Evolutionary conservation across 2,888 invertebrate genomes (phyloP), one percentile per base, ranked within the genome.

Genomic region (Hedya salicella): DNA sequence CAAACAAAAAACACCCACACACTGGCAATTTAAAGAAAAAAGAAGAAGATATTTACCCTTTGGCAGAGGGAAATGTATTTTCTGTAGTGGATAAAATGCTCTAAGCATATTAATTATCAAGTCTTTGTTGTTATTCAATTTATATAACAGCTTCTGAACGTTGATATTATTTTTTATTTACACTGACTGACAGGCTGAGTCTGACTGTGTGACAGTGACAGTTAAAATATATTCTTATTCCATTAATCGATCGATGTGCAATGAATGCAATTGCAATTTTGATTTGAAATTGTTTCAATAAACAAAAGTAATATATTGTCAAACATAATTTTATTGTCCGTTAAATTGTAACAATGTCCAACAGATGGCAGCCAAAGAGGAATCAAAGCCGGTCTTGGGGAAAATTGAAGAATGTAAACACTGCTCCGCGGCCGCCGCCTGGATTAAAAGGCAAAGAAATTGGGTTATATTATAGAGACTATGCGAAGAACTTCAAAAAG

Each of bases 381-480:
- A 46, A 32, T 36, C 36, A 36, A 44, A 57, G 30, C 17, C 30
- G 44, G 32, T 57, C 46, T 32, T 57, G 57, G 57, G 57, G 57
- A 32, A 57, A 40, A 46, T 39, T 60, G 17, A 44, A 46, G 42
- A 57, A 40, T 21, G 9, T 3, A 17, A 9, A 8, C 14, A 32
- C 32, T 19, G n/a, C 1, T n/a, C 8, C 11, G 5, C 17, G 14
- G 32, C 57, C 44, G 42, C 56, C 56, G 16, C n/a, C 32, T 0
- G 32, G 44, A 46, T 57, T 57, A 57, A 79, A 68, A 68, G 89
- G 89, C n/a, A 81, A 68, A 73, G 79, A 82, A 50, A 87, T 90
- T 69, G 89, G 89, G 6, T 62, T 87, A 0, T 89, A 76, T 69
- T 90, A 81, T 69, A 86, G 67, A 76, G 70, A 85, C 42, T 71